phyloP scores from a whole-genome alignment of 2,797 vertebrate genomes.

The Ataeniobius toweri region DNA sequence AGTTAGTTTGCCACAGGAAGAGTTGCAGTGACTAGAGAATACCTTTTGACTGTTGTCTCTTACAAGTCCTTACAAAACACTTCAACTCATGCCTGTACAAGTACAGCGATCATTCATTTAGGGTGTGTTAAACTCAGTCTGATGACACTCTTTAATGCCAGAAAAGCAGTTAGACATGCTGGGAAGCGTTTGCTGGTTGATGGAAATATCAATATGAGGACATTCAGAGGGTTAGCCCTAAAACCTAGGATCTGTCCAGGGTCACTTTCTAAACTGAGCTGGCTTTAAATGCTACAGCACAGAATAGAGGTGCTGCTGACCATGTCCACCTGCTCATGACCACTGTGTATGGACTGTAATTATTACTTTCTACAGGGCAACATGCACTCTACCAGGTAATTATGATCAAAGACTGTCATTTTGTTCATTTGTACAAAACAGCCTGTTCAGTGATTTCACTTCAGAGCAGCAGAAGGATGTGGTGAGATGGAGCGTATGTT shows the following conservation, averaged over 20 bases:
- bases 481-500: neutral
- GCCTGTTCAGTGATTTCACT: neutral
- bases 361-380: neutral
- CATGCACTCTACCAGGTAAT: neutral
- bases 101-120: slow-evolving; percentile 7
- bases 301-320: neutral
- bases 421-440: neutral
- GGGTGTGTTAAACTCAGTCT: slow-evolving; percentile 51
- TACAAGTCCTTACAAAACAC: slow-evolving; percentile 38
- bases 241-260: neutral
- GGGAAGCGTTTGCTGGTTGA: neutral
- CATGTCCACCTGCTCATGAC: neutral
- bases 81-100: slow-evolving; percentile 60
- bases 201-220: neutral
- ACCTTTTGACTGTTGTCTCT: slow-evolving; percentile 30
- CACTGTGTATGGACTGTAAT: neutral
- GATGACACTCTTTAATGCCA: slow-evolving; percentile 11
- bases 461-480: neutral
- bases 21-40: slow-evolving; percentile 21
- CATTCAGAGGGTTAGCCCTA: neutral
- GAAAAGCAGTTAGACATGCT: neutral
- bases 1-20: slow-evolving; percentile 10
- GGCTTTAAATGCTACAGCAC: neutral
- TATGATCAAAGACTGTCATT: neutral
- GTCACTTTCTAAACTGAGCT: neutral